Evolutionary conservation across 2,888 invertebrate species (phyloP).

Genomic region (Catocala nupta): DNA sequence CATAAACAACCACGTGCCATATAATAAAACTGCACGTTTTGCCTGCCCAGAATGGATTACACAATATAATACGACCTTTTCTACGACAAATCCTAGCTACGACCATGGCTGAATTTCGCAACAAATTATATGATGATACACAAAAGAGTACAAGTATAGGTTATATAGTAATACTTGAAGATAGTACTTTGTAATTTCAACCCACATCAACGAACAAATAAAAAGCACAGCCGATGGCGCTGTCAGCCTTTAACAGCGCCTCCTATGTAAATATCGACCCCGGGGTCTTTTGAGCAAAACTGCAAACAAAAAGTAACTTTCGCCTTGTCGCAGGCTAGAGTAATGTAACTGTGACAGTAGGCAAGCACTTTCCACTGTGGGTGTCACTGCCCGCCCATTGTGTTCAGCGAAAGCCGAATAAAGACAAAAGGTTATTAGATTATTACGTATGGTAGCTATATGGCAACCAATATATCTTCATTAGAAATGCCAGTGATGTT

Average conservation of each 20-base stretch:
- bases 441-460: slow-evolving; percentile 28
- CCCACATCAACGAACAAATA: slow-evolving; percentile 26
- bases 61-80: neutral
- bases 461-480: slow-evolving; percentile 24
- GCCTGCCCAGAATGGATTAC: too few species aligned
- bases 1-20: too few species aligned
- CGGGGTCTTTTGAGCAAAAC: slow-evolving; percentile 61
- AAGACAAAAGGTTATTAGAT: slow-evolving; percentile 68
- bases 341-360: slow-evolving; percentile 63
- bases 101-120: slow-evolving; percentile 5
- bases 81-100: neutral
- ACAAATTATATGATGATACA: neutral
- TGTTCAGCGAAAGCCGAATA: slow-evolving; percentile 77
- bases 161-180: slow-evolving; percentile 5
- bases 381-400: slow-evolving; percentile 75
- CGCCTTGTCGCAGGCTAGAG: slow-evolving; percentile 60
- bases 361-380: slow-evolving; percentile 76
- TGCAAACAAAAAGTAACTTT: slow-evolving; percentile 75
- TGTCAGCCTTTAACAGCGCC: slow-evolving; percentile 21
- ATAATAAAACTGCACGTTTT: too few species aligned
- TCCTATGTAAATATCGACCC: slow-evolving; percentile 66
- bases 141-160: slow-evolving; percentile 1
- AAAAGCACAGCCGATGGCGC: slow-evolving; percentile 28
- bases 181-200: slow-evolving; percentile 20
- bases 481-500: slow-evolving; percentile 12